A percentile compares a stretch with the other conserved stretches of the same genome.
phyloP scores from a whole-genome alignment of 2,888 invertebrate species.

The Hypolimnas misippus region DNA sequence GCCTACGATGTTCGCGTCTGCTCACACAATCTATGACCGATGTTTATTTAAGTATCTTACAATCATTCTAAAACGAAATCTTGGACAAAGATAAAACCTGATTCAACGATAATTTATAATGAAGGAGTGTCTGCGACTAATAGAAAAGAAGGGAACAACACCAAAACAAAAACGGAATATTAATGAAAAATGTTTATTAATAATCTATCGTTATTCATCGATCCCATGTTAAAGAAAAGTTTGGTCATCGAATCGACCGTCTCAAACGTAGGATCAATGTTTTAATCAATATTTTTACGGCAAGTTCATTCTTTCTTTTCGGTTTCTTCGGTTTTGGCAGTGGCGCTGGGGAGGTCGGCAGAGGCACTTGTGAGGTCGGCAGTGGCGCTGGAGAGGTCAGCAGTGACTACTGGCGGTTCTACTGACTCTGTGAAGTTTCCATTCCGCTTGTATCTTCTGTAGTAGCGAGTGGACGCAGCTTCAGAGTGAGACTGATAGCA shows the following conservation, averaged over 20 bases:
- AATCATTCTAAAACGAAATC: no score
- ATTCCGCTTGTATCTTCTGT: constrained; percentile 75
- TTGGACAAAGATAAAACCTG: no score
- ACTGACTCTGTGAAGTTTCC: constrained; percentile 55
- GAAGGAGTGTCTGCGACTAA: no score
- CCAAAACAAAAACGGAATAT: no score
- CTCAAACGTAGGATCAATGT: constrained; percentile 42
- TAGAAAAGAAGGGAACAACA: no score
- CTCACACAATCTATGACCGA: no score
- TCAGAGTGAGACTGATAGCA: constrained; percentile 79
- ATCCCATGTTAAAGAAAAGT: constrained; percentile 40
- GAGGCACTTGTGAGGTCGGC: no score
- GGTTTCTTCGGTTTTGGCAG: constrained; percentile 17
- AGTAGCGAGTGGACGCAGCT: constrained; percentile 67
- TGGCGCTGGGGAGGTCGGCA: constrained; percentile 21
- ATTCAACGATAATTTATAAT: no score
- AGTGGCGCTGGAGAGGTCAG: constrained; percentile 22
- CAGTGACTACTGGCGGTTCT: constrained; percentile 19
- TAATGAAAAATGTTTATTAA: constrained; percentile 23
- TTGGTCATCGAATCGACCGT: constrained; percentile 12
- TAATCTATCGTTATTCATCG: constrained; percentile 29
- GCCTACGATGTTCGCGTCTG: no score
- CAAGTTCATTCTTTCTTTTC: constrained; percentile 52
- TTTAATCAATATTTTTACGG: constrained; percentile 28
- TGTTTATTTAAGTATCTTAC: no score